A percentile compares a stretch with the other conserved stretches of the same genome.
These are phyloP conservation scores for Ylistrum balloti DNA, from an alignment of 1,140 invertebrate species.

Conservation along the genomic window DNA sequence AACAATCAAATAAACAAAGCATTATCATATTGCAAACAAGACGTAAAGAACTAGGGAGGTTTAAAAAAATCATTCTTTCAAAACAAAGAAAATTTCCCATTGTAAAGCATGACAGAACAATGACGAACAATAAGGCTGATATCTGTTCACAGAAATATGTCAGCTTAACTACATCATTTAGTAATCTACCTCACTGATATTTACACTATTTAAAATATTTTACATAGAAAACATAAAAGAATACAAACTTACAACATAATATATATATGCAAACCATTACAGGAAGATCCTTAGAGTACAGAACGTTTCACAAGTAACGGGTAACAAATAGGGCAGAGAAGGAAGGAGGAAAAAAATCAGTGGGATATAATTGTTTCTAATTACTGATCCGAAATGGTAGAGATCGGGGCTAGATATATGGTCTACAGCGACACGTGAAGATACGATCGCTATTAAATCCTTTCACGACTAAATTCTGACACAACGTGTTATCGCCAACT, in stretches of 20 bases:
- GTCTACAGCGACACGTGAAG: constrained; percentile 1
- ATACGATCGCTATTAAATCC: constrained; percentile 39
- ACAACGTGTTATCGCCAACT: not conserved
- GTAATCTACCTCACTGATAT: not conserved
- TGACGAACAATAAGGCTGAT: not conserved
- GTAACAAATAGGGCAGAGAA: not conserved
- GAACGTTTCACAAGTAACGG: too few species aligned
- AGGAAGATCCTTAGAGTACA: not conserved
- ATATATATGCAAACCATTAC: not conserved
- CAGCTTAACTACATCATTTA: not conserved
- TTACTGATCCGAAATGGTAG: constrained; percentile 8
- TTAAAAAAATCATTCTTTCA: not conserved
- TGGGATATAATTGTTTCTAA: constrained; percentile 22
- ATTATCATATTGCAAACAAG: constrained; percentile 6
- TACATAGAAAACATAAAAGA: not conserved
- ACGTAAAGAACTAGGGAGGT: not conserved
- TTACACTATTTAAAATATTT: not conserved
- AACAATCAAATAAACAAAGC: not conserved
- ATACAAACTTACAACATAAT: not conserved
- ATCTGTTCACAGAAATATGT: not conserved
- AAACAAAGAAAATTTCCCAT: not conserved
- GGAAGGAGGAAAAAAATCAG: constrained; percentile 17
- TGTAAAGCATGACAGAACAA: not conserved
- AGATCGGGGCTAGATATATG: constrained; percentile 17
- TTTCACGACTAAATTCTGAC: constrained; percentile 34